These are phyloP conservation scores for Podiceps cristatus DNA, from an alignment of 2,113 vertebrate genomes.

Conservation along the genomic window DNA sequence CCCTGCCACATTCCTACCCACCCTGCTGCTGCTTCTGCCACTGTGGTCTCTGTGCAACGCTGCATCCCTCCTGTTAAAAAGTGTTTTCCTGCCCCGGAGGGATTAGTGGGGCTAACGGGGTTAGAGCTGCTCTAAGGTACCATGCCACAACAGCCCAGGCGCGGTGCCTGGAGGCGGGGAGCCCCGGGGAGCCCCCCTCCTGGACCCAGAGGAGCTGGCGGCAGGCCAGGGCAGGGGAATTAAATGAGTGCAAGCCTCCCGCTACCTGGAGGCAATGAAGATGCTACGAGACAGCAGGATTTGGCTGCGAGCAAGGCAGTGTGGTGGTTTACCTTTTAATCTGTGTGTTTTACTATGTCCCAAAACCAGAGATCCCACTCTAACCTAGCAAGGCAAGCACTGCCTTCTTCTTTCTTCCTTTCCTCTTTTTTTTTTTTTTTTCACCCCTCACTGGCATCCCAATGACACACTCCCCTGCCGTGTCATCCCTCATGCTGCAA, in stretches of 20 bases:
- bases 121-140: not conserved
- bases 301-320: not conserved
- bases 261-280: rapidly evolving
- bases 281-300: not conserved
- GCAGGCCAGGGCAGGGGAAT: rapidly evolving
- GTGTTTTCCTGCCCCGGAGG: rapidly evolving
- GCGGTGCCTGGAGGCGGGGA: rapidly evolving
- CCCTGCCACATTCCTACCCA: rapidly evolving
- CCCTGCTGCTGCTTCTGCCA: not conserved
- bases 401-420: not conserved
- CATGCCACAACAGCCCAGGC: not conserved
- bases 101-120: not conserved
- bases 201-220: not conserved
- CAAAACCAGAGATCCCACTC: rapidly evolving
- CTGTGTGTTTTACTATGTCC: rapidly evolving
- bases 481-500: not conserved
- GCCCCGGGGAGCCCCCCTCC: not conserved
- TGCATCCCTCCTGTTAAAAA: not conserved
- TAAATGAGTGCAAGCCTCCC: not conserved
- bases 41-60: rapidly evolving
- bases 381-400: not conserved
- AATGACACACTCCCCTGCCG: not conserved
- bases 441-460: not conserved
- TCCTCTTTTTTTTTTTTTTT: not conserved
- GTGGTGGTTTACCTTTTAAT: not conserved